Conservation (phyloP, 2,113 vertebrate genomes). For the Martes martes region DNA sequence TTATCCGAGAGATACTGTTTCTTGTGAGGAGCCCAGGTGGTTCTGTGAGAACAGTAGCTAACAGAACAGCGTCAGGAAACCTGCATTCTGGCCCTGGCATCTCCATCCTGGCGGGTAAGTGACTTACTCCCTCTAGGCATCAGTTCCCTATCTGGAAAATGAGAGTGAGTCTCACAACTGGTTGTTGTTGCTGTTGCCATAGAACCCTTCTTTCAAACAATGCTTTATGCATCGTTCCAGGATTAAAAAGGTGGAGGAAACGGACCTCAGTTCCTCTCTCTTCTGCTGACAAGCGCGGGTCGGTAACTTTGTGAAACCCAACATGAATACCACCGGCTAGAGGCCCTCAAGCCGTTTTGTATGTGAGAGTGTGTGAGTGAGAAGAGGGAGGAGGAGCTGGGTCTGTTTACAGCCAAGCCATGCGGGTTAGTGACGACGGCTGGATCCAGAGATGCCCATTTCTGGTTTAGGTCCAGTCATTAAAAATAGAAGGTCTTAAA, state of each 20-base stretch:
- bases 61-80: background rate
- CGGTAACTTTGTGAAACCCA: background rate
- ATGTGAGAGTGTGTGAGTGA: background rate
- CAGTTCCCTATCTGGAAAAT: background rate
- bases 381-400: background rate
- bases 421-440: background rate
- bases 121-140: background rate
- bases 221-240: background rate
- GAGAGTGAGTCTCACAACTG: background rate
- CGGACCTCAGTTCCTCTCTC: background rate
- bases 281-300: background rate
- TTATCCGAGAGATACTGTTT: background rate
- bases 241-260: background rate
- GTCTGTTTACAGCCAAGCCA: background rate
- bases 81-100: background rate
- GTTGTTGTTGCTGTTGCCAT: background rate
- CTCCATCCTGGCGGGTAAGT: background rate
- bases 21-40: background rate
- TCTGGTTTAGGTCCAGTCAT: constrained; percentile 52
- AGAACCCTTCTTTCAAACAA: background rate
- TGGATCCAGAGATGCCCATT: constrained; percentile 25
- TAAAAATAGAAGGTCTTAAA: constrained; percentile 58
- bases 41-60: background rate
- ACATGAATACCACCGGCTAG: background rate
- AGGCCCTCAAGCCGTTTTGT: background rate